Evolutionary conservation across 2,888 invertebrate genomes (phyloP).

Genomic region (Tineola bisselliella): DNA sequence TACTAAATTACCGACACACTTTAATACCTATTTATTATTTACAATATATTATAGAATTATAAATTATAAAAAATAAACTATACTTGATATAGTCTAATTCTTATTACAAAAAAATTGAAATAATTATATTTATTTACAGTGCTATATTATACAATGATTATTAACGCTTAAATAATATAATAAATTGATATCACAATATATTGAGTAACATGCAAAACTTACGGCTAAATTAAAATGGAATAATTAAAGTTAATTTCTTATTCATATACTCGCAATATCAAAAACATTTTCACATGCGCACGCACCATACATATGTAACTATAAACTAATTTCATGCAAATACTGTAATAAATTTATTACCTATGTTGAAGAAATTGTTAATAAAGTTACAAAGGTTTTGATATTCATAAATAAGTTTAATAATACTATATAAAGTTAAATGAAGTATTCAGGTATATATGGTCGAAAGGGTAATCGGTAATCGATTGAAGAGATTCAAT

Average conservation of each 20-base stretch:
- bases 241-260: background rate
- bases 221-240: background rate
- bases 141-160: background rate
- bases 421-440: background rate
- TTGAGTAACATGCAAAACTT: background rate
- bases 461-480: background rate
- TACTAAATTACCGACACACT: background rate
- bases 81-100: background rate
- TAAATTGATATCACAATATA: background rate
- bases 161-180: background rate
- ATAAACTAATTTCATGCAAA: too few species aligned
- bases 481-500: background rate
- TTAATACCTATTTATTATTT: background rate
- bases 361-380: too few species aligned
- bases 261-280: too few species aligned
- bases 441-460: background rate
- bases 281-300: too few species aligned
- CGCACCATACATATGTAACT: too few species aligned
- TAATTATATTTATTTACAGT: background rate
- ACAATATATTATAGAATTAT: background rate
- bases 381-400: too few species aligned
- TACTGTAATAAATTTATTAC: too few species aligned
- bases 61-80: background rate
- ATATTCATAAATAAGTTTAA: background rate
- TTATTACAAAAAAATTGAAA: background rate